phyloP scores from a whole-genome alignment of 2,888 invertebrate species.

The Sphinx pinastri region DNA sequence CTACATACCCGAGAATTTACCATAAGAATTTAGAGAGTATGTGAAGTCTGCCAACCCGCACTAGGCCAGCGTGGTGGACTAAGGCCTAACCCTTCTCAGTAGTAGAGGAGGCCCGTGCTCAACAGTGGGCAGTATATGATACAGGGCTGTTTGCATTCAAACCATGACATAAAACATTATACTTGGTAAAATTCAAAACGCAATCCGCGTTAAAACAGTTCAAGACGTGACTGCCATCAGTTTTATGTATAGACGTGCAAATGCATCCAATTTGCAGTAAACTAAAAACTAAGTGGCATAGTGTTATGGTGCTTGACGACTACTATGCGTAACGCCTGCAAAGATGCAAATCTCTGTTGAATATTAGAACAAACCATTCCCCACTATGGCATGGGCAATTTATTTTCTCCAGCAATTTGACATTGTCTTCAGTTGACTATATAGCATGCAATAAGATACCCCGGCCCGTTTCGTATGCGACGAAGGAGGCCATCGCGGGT shows the following conservation, averaged over 20 bases:
- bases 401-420: neutral
- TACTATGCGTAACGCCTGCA: constrained; percentile 23
- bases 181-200: neutral
- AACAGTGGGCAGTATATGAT: too few species aligned
- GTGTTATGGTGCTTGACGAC: constrained; percentile 22
- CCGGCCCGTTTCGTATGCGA: too few species aligned
- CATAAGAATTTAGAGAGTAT: too few species aligned
- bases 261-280: constrained; percentile 76
- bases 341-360: neutral
- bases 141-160: neutral
- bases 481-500: too few species aligned
- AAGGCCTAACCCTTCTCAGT: too few species aligned
- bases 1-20: too few species aligned
- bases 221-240: constrained; percentile 9
- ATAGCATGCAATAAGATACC: too few species aligned
- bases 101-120: too few species aligned
- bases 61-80: too few species aligned
- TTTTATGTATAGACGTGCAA: constrained; percentile 47
- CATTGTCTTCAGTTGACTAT: too few species aligned
- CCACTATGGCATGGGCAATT: neutral
- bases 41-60: too few species aligned
- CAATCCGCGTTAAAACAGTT: constrained; percentile 5
- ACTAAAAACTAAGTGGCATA: constrained; percentile 42
- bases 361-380: constrained; percentile 4
- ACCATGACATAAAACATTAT: neutral